These are phyloP conservation scores for Argyresthia goedartella DNA, from an alignment of 2,888 invertebrate genomes.

Conservation along the genomic window DNA sequence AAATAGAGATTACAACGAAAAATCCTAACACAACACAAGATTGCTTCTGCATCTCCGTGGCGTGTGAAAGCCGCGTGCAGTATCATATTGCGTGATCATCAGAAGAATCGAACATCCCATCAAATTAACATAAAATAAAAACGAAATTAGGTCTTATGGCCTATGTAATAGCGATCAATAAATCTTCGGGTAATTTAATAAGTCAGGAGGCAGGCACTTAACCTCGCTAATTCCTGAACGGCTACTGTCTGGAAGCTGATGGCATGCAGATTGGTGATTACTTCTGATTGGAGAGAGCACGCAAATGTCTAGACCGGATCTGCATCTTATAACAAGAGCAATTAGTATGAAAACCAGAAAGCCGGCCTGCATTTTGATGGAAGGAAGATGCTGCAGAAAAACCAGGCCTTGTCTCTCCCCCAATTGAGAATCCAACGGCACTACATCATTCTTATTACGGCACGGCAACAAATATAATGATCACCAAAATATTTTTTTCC, in stretches of 20 bases:
- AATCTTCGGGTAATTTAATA: background rate
- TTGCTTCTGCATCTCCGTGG: slow-evolving; percentile 4
- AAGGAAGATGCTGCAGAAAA: no score
- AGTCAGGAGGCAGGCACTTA: slow-evolving; percentile 29
- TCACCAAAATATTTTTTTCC: no score
- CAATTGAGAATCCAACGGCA: no score
- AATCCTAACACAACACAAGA: no score
- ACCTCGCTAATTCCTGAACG: slow-evolving; percentile 33
- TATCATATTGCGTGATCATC: slow-evolving; percentile 3
- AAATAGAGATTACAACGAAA: no score
- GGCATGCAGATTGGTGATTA: slow-evolving; percentile 28
- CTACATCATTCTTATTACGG: no score
- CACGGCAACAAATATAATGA: no score
- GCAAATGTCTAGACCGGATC: slow-evolving; percentile 19
- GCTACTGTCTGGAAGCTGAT: slow-evolving; percentile 56
- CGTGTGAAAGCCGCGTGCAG: slow-evolving; percentile 29
- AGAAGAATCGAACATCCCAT: background rate
- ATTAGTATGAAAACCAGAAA: no score
- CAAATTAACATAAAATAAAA: background rate
- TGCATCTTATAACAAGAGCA: no score
- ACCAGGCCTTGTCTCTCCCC: no score
- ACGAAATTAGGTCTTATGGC: background rate
- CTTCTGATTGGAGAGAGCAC: slow-evolving; percentile 34
- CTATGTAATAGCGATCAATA: background rate
- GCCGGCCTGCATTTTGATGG: no score